phyloP scores from a whole-genome alignment of 2,797 vertebrate genomes.

The Acanthis flammea region DNA sequence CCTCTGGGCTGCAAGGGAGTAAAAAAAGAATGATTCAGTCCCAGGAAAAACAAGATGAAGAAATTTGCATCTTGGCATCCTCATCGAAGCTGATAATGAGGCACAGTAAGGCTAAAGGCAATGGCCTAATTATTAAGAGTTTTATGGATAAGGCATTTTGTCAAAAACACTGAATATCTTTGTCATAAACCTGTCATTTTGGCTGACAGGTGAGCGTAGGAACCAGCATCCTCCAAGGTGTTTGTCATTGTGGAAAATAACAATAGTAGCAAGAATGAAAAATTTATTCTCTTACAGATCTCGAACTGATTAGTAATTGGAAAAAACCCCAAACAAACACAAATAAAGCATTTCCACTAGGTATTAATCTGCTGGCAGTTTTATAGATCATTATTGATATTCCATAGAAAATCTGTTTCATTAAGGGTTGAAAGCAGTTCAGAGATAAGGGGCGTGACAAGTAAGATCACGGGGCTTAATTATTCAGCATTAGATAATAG shows the following conservation, averaged over 20 bases:
- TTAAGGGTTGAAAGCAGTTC: neutral
- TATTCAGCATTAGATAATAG: neutral
- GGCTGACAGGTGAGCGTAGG: neutral
- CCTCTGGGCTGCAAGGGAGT: neutral
- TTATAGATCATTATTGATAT: neutral
- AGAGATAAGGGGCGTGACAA: neutral
- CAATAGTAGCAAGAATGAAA: neutral
- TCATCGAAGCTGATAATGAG: neutral
- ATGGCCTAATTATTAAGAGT: neutral
- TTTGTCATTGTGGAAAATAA: neutral
- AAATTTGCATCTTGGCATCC: neutral
- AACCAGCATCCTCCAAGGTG: neutral
- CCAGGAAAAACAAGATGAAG: neutral
- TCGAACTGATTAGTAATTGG: neutral
- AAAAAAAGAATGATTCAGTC: neutral
- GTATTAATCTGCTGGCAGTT: neutral
- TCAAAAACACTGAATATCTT: neutral
- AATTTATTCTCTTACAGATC: neutral
- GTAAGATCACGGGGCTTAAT: neutral
- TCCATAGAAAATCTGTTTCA: neutral
- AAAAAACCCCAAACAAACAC: rapidly evolving
- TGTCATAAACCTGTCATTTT: neutral
- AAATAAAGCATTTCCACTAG: neutral
- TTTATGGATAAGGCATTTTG: neutral
- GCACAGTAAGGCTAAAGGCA: neutral